Evolutionary conservation across 2,888 invertebrate species (phyloP), one percentile per base, ranked within the genome.

Genomic region (Drosophila formosana): DNA sequence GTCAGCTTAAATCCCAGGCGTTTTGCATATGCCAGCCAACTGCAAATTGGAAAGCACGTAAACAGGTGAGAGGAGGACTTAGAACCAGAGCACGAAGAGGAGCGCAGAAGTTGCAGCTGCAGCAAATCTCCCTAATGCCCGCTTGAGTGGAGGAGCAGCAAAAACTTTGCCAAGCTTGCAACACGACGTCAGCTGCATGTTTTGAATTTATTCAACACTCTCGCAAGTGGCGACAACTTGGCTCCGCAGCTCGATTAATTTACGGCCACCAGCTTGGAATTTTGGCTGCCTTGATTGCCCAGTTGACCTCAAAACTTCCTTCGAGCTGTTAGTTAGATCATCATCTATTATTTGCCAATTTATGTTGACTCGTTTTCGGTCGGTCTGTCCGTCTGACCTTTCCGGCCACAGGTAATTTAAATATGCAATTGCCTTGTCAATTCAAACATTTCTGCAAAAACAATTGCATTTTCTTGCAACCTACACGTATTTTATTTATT

Each of bases 31-130:
- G 56, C 26, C 50, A 45, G 60, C 43, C 37, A 73, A 67, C 86
- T 72, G 78, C 65, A 75, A 87, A 79, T 77, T 71, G 61, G 49
- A 64, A 58, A 56, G 71, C 82, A 88, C 82, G 85, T 78, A 75
- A 88, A 66, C 88, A 71, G 72, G 72, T 78, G 70, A 52, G 60
- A 62, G 30, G 28, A 41, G 49, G 41, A 50, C 39, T 34, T 18
- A 45, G 34, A 6, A 45, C 25, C 25, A 13, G 45, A 4, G 13
- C 49, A 23, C 30, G n/a, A 47, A 3, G 8, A 30, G 37, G 5
- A 37, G 37, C 37, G 37, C 37, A 4, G 11, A 4, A 37, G n/a
- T n/a, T 37, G 39, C 3, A 18, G 43, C 34, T 8, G 18, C 8
- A 28, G 41, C 11, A 47, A 66, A n/a, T 34, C 56, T 51, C 30